Evolutionary conservation across 2,113 vertebrate genomes (phyloP).

Genomic region (Pyrgilauda ruficollis): DNA sequence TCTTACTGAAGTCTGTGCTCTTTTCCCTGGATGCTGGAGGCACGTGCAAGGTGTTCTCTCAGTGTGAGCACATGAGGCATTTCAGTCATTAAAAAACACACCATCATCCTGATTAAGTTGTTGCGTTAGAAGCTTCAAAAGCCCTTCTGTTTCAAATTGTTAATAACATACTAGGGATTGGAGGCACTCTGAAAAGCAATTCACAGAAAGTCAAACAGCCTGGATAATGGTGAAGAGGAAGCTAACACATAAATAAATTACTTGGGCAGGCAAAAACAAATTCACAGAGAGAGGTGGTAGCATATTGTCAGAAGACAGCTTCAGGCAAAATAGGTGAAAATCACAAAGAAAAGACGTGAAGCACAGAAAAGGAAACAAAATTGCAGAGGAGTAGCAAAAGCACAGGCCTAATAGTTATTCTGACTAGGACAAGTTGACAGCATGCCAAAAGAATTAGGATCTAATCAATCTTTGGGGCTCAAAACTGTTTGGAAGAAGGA

Average conservation of each 20-base stretch:
- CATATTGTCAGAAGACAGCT: constrained; percentile 69
- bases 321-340: constrained; percentile 73
- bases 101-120: not conserved
- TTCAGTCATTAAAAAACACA: constrained; percentile 12
- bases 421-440: constrained; percentile 65
- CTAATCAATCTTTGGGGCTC: constrained; percentile 64
- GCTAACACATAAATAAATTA: constrained; percentile 66
- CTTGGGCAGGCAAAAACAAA: constrained; percentile 65
- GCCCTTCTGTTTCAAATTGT: constrained; percentile 19
- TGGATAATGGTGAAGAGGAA: constrained; percentile 4
- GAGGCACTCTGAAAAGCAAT: not conserved
- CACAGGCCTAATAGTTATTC: constrained; percentile 67
- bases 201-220: constrained; percentile 20
- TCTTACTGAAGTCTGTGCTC: not conserved
- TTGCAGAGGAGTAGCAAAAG: constrained; percentile 59
- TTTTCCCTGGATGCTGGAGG: not conserved
- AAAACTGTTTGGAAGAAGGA: constrained; percentile 35
- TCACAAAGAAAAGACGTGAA: constrained; percentile 62
- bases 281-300: constrained; percentile 57
- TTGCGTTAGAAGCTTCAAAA: constrained; percentile 36
- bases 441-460: constrained; percentile 72
- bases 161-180: constrained; percentile 34
- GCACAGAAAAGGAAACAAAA: constrained; percentile 65
- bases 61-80: not conserved
- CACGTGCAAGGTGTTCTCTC: not conserved